Base-by-base conservation (phyloP, 2,113 vertebrate species). In the Lophochroa leadbeateri region DNA sequence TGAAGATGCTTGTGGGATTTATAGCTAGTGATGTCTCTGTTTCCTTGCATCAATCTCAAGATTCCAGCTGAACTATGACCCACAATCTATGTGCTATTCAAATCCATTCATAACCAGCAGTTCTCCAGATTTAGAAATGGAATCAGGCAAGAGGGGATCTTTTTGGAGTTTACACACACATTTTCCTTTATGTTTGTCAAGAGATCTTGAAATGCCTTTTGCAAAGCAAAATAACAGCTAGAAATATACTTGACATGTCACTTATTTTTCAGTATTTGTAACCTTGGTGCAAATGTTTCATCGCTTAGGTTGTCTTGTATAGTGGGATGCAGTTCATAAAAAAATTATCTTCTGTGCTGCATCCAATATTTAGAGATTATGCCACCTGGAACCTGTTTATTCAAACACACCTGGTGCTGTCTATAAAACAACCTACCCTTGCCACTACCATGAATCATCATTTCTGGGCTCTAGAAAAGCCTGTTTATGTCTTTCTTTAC, bases 211-310 rank as follows among this genome's bases (percentile, higher is more conserved):
- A 82, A 97, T 74, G 58, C 58, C 24, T 93, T 95, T 91, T 44
- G 35, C 41, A 94, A 95, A 95, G 57, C 50, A 29, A 97, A 96
- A 87, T 57, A 96, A 95, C 79, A 86, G 58, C 78, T 94, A 82
- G 86, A 97, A 91, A 91, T 86, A 68, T 61, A 87, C 77, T 93
- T 96, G 93, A 64, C 80, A 87, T 96, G 97, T 94, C 63, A 67
- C 67, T 92, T 92, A 79, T 71, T 96, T 94, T 83, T 94, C 85
- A 96, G 67, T 95, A 96, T 97, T 97, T 97, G 86, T 93, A 96
- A 95, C 65, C 78, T 82, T 89, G 46, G 87, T 93, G 57, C 92
- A 97, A 96, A 96, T 91, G 78, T 94, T 97, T 96, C 55, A 31
- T 93, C 47, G 92, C 71, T 92, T 68, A 94, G 19, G 90, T 76